Evolutionary conservation across 1,140 invertebrate genomes (phyloP).

Genomic region (Pissodes strobi): DNA sequence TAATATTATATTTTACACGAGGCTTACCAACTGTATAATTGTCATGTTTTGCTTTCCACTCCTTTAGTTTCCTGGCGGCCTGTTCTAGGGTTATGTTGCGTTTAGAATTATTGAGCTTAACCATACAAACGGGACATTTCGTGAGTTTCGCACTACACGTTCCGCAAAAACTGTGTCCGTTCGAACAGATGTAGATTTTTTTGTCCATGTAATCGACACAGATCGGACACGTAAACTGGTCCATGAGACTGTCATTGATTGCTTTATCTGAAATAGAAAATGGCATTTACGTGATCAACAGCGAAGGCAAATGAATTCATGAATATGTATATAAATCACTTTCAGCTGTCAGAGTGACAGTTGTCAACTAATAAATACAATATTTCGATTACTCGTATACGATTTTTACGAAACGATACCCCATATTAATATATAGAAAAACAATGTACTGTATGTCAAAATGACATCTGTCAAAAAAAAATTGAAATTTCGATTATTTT

Average conservation of each 20-base stretch:
- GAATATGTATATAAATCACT: too few relatives aligned
- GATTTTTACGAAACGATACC: too few relatives aligned
- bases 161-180: constrained; percentile 2
- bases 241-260: not conserved
- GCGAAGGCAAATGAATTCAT: not conserved
- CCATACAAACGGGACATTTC: constrained; percentile 4
- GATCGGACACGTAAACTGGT: not conserved
- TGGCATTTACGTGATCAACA: too few relatives aligned
- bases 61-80: not conserved
- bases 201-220: constrained; percentile 11
- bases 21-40: too few relatives aligned
- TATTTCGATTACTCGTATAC: too few relatives aligned
- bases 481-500: too few relatives aligned
- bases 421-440: too few relatives aligned
- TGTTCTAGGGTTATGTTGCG: constrained; percentile 8
- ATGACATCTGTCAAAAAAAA: too few relatives aligned
- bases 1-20: too few relatives aligned
- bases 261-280: not conserved
- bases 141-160: not conserved
- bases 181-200: not conserved
- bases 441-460: too few relatives aligned
- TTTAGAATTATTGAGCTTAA: not conserved
- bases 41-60: not conserved
- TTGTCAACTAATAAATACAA: too few relatives aligned
- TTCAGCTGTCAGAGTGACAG: too few relatives aligned